These are phyloP conservation scores for Thamnophis elegans DNA, from an alignment of 2,797 vertebrate genomes.

Conservation along the genomic window DNA sequence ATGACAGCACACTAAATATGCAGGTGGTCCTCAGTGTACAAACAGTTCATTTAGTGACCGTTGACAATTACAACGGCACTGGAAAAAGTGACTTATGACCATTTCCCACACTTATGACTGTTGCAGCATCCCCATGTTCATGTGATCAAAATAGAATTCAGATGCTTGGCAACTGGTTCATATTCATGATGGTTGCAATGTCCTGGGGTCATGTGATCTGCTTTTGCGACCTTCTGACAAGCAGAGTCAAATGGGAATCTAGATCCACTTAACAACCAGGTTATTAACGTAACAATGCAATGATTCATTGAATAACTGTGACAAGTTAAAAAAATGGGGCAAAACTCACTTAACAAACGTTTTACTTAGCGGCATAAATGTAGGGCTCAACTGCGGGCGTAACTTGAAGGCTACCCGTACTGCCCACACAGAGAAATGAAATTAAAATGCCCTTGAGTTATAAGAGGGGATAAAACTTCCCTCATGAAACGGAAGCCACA, in stretches of 20 bases:
- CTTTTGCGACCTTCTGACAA: no score
- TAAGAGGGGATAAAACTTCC: not conserved
- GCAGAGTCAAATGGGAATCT: not conserved
- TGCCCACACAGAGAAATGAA: not conserved
- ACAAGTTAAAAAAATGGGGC: not conserved
- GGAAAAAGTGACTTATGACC: no score
- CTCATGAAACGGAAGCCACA: conserved; percentile 5
- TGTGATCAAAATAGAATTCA: no score
- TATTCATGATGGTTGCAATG: no score
- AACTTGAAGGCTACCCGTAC: not conserved
- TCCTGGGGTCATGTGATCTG: no score
- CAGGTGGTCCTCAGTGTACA: no score
- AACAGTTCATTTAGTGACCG: no score
- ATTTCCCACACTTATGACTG: no score
- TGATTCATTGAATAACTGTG: not conserved
- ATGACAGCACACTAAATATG: not conserved
- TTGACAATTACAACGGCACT: no score
- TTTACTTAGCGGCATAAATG: not conserved
- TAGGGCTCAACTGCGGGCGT: no score
- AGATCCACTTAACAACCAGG: not conserved
- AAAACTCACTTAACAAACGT: not conserved
- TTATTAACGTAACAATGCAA: not conserved
- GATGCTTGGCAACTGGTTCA: no score
- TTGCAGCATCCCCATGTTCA: no score
- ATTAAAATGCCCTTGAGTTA: not conserved